Evolutionary conservation across 2,888 invertebrate species (phyloP).

Genomic region (Heteromurus nitidus): DNA sequence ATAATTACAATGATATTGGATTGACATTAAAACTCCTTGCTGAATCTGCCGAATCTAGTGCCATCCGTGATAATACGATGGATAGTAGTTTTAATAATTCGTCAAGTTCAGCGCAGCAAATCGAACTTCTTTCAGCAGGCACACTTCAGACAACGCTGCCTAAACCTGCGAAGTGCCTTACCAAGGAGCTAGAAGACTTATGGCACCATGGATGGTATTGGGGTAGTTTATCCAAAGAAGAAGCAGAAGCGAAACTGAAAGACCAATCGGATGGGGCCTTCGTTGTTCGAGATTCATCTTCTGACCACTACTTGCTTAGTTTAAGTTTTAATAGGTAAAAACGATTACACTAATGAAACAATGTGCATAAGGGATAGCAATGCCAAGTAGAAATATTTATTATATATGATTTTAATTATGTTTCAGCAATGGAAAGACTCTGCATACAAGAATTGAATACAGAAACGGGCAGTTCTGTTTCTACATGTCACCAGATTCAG

Average conservation of each 20-base stretch:
- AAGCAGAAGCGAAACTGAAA: constrained; percentile 83
- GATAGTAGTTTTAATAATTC: too few species aligned
- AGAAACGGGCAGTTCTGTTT: constrained; percentile 81
- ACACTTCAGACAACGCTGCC: constrained; percentile 13
- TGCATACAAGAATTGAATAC: constrained; percentile 86
- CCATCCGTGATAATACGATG: not conserved
- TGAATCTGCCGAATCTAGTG: constrained; percentile 14
- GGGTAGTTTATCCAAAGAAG: constrained; percentile 84
- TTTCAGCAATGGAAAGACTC: constrained; percentile 79
- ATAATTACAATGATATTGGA: constrained; percentile 28
- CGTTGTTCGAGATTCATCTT: constrained; percentile 86
- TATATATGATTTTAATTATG: constrained; percentile 7
- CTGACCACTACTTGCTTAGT: constrained; percentile 83
- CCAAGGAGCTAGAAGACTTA: constrained; percentile 76
- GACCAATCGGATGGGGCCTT: constrained; percentile 86
- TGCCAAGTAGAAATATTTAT: too few species aligned
- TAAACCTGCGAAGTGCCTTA: constrained; percentile 73
- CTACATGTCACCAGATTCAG: constrained; percentile 77
- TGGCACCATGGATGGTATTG: constrained; percentile 84
- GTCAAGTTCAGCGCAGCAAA: too few species aligned
- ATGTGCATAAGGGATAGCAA: not conserved
- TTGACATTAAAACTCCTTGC: constrained; percentile 36
- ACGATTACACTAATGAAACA: too few species aligned
- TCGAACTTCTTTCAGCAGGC: not conserved
- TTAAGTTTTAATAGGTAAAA: constrained; percentile 82